Evolutionary conservation across 2,888 invertebrate genomes (phyloP).

Genomic region (Caenorhabditis sulstoni): DNA sequence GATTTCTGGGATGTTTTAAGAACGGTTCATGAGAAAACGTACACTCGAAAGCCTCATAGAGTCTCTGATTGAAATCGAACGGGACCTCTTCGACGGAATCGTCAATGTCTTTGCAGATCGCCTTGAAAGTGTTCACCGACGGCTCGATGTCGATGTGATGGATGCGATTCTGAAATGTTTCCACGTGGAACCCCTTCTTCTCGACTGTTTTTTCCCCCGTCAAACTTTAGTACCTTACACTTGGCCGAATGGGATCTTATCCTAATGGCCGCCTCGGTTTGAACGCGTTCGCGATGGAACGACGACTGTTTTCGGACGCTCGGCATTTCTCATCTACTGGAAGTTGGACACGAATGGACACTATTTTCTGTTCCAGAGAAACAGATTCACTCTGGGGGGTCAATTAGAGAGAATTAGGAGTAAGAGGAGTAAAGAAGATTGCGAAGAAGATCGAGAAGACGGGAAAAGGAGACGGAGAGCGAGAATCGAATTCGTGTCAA

Average conservation of each 20-base stretch:
- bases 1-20: too few species aligned
- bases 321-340: constrained; percentile 39
- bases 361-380: constrained; percentile 6
- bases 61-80: constrained; percentile 39
- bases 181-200: too few species aligned
- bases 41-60: constrained; percentile 64
- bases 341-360: not conserved
- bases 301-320: constrained; percentile 60
- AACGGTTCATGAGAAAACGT: constrained; percentile 21
- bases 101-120: constrained; percentile 52
- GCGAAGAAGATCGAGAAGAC: not conserved
- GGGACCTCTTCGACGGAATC: constrained; percentile 45
- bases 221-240: constrained; percentile 62
- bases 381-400: not conserved
- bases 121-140: constrained; percentile 37
- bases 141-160: constrained; percentile 57
- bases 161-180: constrained; percentile 56
- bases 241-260: constrained; percentile 57
- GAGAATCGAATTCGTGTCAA: constrained; percentile 37
- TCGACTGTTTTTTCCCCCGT: too few species aligned
- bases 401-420: constrained; percentile 9
- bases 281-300: constrained; percentile 61
- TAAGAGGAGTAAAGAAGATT: not conserved
- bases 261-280: constrained; percentile 37
- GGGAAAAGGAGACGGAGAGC: not conserved